Conservation (phyloP, 2,113 vertebrate species). For the Seriola dumerili region DNA sequence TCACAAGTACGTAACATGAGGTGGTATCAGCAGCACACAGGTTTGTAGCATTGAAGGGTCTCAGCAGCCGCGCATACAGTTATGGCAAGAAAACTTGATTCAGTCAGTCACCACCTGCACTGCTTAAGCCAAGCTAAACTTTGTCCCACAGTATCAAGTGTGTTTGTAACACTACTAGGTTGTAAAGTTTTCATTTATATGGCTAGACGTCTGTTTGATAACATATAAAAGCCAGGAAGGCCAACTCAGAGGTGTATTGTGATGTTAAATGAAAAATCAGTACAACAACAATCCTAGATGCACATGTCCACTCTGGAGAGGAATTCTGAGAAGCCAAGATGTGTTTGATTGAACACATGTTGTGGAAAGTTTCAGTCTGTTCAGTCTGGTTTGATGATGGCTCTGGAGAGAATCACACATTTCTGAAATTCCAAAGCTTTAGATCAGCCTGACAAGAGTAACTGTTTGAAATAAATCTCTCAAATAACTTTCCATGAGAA, state of each 20-base stretch:
- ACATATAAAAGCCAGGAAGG: not conserved
- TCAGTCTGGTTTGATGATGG: constrained; percentile 73
- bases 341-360: constrained; percentile 73
- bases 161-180: not conserved
- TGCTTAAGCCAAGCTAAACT: not conserved
- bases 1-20: not conserved
- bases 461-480: constrained; percentile 82
- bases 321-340: constrained; percentile 59
- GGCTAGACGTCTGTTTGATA: not conserved
- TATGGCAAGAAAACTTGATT: not conserved
- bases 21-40: not conserved
- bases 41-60: not conserved
- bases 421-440: constrained; percentile 78
- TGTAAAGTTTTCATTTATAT: not conserved
- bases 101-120: not conserved
- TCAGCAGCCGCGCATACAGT: not conserved
- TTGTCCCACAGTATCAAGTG: not conserved
- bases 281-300: constrained; percentile 35
- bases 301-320: constrained; percentile 60
- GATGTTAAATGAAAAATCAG: constrained; percentile 28
- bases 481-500: constrained; percentile 79
- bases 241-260: not conserved
- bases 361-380: constrained; percentile 75
- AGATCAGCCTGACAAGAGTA: constrained; percentile 79
- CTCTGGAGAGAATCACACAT: constrained; percentile 77